phyloP scores from a whole-genome alignment of 2,888 invertebrate species.

The Tryphoninae sp. region DNA sequence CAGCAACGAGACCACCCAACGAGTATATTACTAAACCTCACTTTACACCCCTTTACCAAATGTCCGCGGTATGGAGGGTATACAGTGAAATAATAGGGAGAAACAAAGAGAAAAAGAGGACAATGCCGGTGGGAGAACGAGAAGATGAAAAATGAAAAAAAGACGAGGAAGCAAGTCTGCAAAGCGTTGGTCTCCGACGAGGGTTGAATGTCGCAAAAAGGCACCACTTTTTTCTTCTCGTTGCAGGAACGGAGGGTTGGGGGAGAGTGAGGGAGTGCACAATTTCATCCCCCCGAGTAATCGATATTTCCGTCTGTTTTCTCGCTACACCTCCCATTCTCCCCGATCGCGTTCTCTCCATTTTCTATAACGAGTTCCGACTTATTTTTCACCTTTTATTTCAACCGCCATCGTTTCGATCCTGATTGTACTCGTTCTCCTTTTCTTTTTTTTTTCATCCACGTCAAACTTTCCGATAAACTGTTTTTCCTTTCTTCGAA shows the following conservation, averaged over 20 bases:
- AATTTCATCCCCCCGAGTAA: slow-evolving; percentile 14
- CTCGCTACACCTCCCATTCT: background rate
- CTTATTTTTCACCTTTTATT: background rate
- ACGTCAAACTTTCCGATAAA: too few relatives aligned
- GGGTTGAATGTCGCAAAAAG: background rate
- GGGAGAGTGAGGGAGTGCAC: background rate
- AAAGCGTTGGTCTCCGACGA: background rate
- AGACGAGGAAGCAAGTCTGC: background rate
- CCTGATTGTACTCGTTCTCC: background rate
- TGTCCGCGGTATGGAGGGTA: background rate
- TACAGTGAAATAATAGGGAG: background rate
- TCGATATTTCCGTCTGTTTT: slow-evolving; percentile 28
- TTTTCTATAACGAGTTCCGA: slow-evolving; percentile 14
- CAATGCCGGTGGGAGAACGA: background rate
- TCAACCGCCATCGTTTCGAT: background rate
- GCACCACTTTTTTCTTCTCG: background rate
- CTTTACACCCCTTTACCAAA: background rate
- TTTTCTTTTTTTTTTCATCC: background rate
- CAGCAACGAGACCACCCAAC: background rate
- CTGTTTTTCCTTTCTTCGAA: too few relatives aligned
- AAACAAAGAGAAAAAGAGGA: background rate
- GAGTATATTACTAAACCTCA: background rate
- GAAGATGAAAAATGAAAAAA: background rate
- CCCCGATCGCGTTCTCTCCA: background rate
- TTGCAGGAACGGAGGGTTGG: background rate